Evolutionary conservation across 2,113 vertebrate genomes (phyloP).

Genomic region (Daboia siamensis): DNA sequence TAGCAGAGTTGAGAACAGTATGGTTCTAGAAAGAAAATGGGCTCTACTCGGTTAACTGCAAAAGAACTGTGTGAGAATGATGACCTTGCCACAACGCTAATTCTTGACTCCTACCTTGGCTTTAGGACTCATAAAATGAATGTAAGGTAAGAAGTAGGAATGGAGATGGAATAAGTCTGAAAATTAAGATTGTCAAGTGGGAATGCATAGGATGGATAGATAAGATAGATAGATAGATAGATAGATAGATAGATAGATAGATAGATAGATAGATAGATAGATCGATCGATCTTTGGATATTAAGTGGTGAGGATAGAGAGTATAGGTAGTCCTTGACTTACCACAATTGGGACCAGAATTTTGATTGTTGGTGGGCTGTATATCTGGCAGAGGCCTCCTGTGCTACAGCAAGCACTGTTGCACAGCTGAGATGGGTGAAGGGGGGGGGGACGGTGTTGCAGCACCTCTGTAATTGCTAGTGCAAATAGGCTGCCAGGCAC

Average conservation of each 20-base stretch:
- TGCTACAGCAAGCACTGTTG: not conserved
- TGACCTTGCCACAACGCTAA: constrained; percentile 72
- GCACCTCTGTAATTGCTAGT: not conserved
- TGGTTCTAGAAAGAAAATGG: constrained; percentile 62
- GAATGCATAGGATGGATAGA: too few species aligned
- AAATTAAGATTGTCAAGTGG: not conserved
- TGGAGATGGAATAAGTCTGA: not conserved
- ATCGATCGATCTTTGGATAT: not conserved
- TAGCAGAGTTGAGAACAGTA: constrained; percentile 45
- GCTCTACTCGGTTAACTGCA: constrained; percentile 67
- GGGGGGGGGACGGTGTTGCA: not conserved
- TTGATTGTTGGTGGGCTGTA: not conserved
- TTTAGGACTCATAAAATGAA: constrained; percentile 76
- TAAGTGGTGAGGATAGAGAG: too few species aligned
- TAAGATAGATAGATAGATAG: too few species aligned
- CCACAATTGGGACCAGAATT: not conserved
- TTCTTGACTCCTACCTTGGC: constrained; percentile 71
- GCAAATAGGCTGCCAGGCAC: not conserved
- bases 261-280: too few species aligned
- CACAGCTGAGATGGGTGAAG: not conserved
- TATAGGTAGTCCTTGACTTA: not conserved
- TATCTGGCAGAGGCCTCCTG: not conserved
- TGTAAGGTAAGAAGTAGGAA: constrained; percentile 59
- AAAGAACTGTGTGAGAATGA: constrained; percentile 72
- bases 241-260: too few species aligned